phyloP scores from a whole-genome alignment of 64 coral and sea anemone genomes.

The Montipora capricornis region DNA sequence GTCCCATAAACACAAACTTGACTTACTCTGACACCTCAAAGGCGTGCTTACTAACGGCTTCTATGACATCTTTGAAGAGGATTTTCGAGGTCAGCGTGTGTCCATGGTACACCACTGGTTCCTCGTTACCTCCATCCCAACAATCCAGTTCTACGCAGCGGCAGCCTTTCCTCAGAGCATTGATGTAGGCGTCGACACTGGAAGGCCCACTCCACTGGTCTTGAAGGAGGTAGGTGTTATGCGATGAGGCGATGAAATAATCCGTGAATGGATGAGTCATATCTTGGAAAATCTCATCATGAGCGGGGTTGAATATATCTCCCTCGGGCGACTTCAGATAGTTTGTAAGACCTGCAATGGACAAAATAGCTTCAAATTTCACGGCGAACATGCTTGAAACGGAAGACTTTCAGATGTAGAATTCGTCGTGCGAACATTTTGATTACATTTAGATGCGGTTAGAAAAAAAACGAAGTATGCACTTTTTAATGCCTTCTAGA shows the following conservation, averaged over 20 bases:
- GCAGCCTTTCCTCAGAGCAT: constrained; percentile 82
- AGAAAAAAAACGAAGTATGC: no score
- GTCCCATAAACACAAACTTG: not conserved
- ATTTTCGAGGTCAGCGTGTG: constrained; percentile 97
- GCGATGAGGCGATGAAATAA: constrained; percentile 97
- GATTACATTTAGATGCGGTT: no score
- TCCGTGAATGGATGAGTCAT: constrained; percentile 88
- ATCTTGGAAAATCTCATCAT: constrained; percentile 88
- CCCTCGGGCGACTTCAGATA: constrained; percentile 67
- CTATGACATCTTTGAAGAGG: constrained; percentile 87
- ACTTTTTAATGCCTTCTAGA: no score
- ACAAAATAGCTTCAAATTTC: not conserved
- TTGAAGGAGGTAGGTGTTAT: constrained; percentile 92
- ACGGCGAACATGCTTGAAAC: no score
- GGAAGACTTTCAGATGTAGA: no score
- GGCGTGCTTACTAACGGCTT: constrained; percentile 82
- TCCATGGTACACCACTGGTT: constrained; percentile 96
- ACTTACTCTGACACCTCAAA: constrained; percentile 93
- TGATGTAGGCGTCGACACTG: constrained; percentile 92
- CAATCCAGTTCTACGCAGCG: constrained; percentile 88
- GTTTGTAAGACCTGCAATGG: constrained; percentile 77
- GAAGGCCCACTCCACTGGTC: constrained; percentile 90
- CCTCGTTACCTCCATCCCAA: constrained; percentile 92
- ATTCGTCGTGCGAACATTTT: no score
- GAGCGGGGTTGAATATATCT: constrained; percentile 84